These are phyloP conservation scores for Diaphora mendica DNA, from an alignment of 2,888 invertebrate species.

Conservation along the genomic window DNA sequence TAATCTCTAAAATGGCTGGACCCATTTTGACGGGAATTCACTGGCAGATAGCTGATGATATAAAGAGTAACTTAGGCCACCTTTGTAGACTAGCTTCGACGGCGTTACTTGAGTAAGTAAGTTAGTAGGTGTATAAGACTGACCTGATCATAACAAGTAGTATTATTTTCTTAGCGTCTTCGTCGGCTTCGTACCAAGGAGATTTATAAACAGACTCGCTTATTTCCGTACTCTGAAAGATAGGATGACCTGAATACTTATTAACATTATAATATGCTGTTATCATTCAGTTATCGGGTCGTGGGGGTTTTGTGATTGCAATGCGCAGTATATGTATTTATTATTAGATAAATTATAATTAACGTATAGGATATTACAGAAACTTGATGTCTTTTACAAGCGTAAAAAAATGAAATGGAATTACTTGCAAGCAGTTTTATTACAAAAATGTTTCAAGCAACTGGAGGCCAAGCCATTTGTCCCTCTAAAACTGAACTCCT, in stretches of 20 bases:
- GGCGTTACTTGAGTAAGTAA: too few relatives aligned
- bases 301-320: not conserved
- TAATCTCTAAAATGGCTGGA: too few relatives aligned
- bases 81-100: too few relatives aligned
- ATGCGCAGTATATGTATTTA: not conserved
- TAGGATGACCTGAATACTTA: not conserved
- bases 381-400: not conserved
- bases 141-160: constrained; percentile 67
- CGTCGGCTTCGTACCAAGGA: constrained; percentile 66
- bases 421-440: too few relatives aligned
- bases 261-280: not conserved
- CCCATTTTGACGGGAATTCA: too few relatives aligned
- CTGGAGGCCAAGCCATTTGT: too few relatives aligned
- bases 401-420: too few relatives aligned
- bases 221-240: constrained; percentile 68
- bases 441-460: too few relatives aligned
- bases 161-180: constrained; percentile 58
- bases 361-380: not conserved
- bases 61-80: too few relatives aligned
- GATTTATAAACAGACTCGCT: constrained; percentile 65
- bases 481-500: too few relatives aligned
- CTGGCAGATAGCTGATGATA: too few relatives aligned
- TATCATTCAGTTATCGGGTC: not conserved
- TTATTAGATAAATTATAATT: not conserved
- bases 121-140: not conserved